Percentiles rank a stretch among this genome's conserved stretches.
phyloP scores from a whole-genome alignment of 2,888 invertebrate species.

The Gymnoscelis rufifasciata region DNA sequence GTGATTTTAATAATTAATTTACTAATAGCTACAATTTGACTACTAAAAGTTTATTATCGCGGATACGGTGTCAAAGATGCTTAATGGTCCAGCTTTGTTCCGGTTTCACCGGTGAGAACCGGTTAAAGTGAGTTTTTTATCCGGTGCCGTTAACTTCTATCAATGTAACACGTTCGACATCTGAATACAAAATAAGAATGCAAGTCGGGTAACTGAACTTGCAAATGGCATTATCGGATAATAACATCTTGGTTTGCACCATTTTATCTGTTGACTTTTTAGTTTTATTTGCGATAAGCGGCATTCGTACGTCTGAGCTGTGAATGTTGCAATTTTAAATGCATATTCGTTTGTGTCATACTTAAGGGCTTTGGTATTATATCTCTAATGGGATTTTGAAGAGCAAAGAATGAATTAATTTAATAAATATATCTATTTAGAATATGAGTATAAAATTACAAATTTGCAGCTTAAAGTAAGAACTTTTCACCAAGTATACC shows the following conservation, averaged over 20 bases:
- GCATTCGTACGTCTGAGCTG: slow-evolving; percentile 18
- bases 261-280: slow-evolving; percentile 30
- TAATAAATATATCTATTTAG: too few relatives aligned
- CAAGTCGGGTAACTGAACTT: slow-evolving; percentile 45
- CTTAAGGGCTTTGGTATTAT: slow-evolving; percentile 4
- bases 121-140: slow-evolving; percentile 56
- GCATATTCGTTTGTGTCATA: slow-evolving; percentile 14
- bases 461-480: too few relatives aligned
- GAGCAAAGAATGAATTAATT: too few relatives aligned
- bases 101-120: slow-evolving; percentile 51
- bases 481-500: too few relatives aligned
- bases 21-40: slow-evolving; percentile 31
- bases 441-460: too few relatives aligned
- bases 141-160: slow-evolving; percentile 52
- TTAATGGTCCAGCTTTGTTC: slow-evolving; percentile 50
- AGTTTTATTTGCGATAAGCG: slow-evolving; percentile 24
- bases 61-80: slow-evolving; percentile 47
- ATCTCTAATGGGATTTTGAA: background rate
- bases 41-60: slow-evolving; percentile 45
- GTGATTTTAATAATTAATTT: slow-evolving; percentile 11
- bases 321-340: slow-evolving; percentile 15
- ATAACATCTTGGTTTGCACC: slow-evolving; percentile 33
- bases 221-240: slow-evolving; percentile 37
- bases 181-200: slow-evolving; percentile 56
- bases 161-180: slow-evolving; percentile 49